Conservation (phyloP, 2,888 invertebrate genomes). For the Gari tellinella region DNA sequence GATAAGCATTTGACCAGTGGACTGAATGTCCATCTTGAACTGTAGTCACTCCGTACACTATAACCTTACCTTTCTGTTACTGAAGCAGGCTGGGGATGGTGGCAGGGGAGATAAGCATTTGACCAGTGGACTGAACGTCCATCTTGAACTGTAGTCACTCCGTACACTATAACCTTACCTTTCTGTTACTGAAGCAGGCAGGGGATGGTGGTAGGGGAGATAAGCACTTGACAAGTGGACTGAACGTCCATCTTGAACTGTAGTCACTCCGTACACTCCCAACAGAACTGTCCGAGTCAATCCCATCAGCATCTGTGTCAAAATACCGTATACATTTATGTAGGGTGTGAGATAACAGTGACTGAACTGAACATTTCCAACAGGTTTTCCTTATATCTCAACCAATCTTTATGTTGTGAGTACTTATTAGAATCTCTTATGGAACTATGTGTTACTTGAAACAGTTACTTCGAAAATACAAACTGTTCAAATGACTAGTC, state of each 20-base stretch:
- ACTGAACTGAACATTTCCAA: no score
- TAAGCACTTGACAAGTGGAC: conserved; percentile 60
- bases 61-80: conserved; percentile 25
- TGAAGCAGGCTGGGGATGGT: conserved; percentile 59
- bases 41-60: conserved; percentile 35
- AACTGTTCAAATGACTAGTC: no score
- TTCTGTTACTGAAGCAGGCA: conserved; percentile 30
- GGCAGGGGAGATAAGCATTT: conserved; percentile 67
- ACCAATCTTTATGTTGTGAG: no score
- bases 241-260: conserved; percentile 59
- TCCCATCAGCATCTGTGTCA: not conserved
- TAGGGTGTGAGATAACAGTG: no score
- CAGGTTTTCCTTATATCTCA: no score
- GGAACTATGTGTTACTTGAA: no score
- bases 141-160: conserved; percentile 37
- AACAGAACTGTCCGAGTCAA: conserved; percentile 5
- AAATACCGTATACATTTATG: no score
- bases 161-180: conserved; percentile 27
- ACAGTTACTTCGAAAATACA: no score
- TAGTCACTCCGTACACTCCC: conserved; percentile 39
- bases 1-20: conserved; percentile 63
- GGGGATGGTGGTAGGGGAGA: conserved; percentile 70
- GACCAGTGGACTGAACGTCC: conserved; percentile 65
- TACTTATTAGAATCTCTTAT: no score
- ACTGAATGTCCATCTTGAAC: conserved; percentile 61